Conservation (phyloP, 2,888 invertebrate genomes). For the Acleris sparsana region DNA sequence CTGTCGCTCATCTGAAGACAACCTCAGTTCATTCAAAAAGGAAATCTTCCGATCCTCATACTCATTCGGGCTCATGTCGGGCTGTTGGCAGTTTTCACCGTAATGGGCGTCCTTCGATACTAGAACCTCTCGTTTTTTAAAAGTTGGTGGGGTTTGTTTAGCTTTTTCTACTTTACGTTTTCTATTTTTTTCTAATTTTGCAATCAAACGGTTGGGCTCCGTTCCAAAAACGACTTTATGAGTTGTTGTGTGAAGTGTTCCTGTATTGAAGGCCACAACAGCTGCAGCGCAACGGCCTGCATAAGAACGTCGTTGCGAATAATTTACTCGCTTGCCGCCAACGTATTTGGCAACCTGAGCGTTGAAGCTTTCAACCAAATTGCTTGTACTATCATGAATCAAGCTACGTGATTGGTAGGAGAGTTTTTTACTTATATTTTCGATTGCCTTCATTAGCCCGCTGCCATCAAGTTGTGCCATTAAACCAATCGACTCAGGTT, state of each 20-base stretch:
- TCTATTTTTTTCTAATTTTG: constrained; percentile 5
- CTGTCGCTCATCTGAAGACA: constrained; percentile 5
- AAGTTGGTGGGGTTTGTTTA: too few relatives aligned
- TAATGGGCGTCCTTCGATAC: constrained; percentile 3
- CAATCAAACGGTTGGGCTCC: neutral
- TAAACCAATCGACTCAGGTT: constrained; percentile 11
- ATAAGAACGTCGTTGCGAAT: constrained; percentile 8
- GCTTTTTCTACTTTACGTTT: too few relatives aligned
- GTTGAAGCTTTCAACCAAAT: neutral
- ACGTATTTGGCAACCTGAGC: constrained; percentile 2
- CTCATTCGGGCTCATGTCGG: constrained; percentile 16
- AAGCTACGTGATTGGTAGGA: constrained; percentile 15
- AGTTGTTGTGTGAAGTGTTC: constrained; percentile 2
- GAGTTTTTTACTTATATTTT: constrained; percentile 17
- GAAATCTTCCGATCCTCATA: constrained; percentile 10
- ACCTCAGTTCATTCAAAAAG: constrained; percentile 21
- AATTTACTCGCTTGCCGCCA: constrained; percentile 8
- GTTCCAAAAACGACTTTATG: constrained; percentile 14
- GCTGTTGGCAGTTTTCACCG: constrained; percentile 1
- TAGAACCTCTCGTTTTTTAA: too few relatives aligned
- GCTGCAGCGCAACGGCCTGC: constrained; percentile 11
- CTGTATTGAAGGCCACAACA: constrained; percentile 11
- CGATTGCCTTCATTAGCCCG: constrained; percentile 7
- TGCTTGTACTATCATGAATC: neutral
- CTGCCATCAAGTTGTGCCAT: constrained; percentile 11